Percentiles rank a stretch among this genome's conserved stretches.
Evolutionary conservation across 2,113 vertebrate genomes (phyloP).

Genomic region (Lampris megalopsis): DNA sequence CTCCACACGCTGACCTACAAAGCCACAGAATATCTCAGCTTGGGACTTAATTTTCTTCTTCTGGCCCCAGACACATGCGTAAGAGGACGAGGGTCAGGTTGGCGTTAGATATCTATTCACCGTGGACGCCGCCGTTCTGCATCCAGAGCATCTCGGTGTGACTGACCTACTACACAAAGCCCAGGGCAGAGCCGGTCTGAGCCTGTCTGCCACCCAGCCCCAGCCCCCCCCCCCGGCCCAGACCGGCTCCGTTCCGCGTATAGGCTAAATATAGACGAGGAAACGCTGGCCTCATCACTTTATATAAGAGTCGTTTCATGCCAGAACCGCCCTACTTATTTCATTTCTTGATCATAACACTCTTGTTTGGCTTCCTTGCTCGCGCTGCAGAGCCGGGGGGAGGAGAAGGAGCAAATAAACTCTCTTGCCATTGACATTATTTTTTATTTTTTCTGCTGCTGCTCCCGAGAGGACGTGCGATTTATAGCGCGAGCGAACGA

Average conservation of each 20-base stretch:
- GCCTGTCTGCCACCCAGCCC: constrained; percentile 49
- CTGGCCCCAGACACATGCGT: no score
- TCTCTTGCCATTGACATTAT: no score
- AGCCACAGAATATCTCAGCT: neutral
- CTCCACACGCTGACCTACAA: neutral
- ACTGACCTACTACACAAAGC: constrained; percentile 48
- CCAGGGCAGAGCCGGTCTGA: constrained; percentile 60
- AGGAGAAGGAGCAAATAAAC: no score
- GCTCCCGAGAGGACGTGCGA: neutral
- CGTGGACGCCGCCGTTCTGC: no score
- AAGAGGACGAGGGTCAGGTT: constrained; percentile 6
- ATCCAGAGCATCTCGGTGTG: no score
- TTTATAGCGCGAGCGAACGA: neutral
- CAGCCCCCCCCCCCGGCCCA: constrained; percentile 42
- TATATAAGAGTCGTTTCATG: no score
- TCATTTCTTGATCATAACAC: no score
- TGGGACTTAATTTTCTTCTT: no score
- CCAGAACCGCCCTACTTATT: no score
- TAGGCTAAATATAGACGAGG: neutral
- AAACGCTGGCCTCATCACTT: neutral
- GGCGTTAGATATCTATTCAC: no score
- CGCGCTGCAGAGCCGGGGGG: neutral
- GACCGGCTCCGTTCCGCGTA: constrained; percentile 44
- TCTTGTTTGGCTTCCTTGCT: no score
- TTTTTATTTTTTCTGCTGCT: no score